Evolutionary conservation across 2,113 vertebrate genomes (phyloP), one percentile per base, ranked within the genome.

Genomic region (Oceanodroma tethys): DNA sequence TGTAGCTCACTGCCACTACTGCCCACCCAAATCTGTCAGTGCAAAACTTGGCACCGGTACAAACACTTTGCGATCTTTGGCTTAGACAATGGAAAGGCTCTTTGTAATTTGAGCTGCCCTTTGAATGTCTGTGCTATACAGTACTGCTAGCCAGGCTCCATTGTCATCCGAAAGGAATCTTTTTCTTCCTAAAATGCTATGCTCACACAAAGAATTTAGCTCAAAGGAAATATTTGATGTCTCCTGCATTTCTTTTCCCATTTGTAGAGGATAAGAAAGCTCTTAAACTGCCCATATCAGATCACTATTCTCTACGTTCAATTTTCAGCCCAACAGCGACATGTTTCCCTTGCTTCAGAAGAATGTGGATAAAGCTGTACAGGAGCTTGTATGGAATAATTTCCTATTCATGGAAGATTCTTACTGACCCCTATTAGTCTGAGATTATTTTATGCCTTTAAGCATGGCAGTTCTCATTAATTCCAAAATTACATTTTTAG

Each of bases 101-200:
- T 97, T 91, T 95, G 94, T 76, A 95, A 95, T 80, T 50, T 62
- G 84, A 97, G 32, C 48, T 87, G 70, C 74, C 43, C 58, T 48
- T 55, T 90, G 72, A 73, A 85, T 62, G 22, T 50, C 14, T 85
- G 40, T 53, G n/a, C 36, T 91, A n/a, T 87, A 76, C 58, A 42
- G 5, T 30, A 20, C 62, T 62, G 58, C 23, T 65, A 50, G 58
- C 32, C 42, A 53, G 70, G 48, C 70, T 96, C 56, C 70, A 73
- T 87, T 65, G 76, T 87, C 56, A 32, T 68, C 50, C 7, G 11
- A 68, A 79, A 91, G 43, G 70, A 82, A 40, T 73, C 59, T 48
- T 84, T 92, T 92, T 71, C 78, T 94, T 88, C 48, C 60, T 71
- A 52, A 90, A 79, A 75, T 81, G 36, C 17, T 74, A 34, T 50